Evolutionary conservation across 2,888 invertebrate species (phyloP).

Genomic region (Andrena dorsata): DNA sequence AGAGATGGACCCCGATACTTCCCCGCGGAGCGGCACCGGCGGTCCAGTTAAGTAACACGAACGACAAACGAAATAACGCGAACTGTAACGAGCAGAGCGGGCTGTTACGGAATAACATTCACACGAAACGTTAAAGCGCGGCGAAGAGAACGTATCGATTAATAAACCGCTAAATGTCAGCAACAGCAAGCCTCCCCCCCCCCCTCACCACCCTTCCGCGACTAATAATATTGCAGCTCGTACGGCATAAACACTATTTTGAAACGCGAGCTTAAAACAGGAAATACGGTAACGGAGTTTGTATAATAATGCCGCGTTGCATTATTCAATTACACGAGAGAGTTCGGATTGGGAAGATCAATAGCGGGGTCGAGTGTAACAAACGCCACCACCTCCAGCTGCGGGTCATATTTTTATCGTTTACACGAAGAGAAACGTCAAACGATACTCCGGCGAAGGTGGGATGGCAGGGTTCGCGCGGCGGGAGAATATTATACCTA

Average conservation of each 20-base stretch:
- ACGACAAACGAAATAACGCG: slow-evolving; percentile 48
- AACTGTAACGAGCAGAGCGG: slow-evolving; percentile 8
- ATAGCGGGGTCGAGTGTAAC: slow-evolving; percentile 47
- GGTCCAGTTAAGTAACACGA: slow-evolving; percentile 11
- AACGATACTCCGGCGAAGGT: slow-evolving; percentile 10
- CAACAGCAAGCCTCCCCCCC: slow-evolving; percentile 44
- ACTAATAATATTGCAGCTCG: slow-evolving; percentile 55
- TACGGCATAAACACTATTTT: slow-evolving; percentile 57
- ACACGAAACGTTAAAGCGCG: slow-evolving; percentile 54
- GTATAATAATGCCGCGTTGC: slow-evolving; percentile 55
- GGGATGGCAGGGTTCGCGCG: slow-evolving; percentile 17
- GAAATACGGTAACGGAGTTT: slow-evolving; percentile 53
- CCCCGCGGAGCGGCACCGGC: neutral
- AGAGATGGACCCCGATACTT: neutral
- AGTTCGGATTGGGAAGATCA: slow-evolving; percentile 42
- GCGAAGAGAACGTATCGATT: slow-evolving; percentile 56
- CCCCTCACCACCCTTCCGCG: neutral
- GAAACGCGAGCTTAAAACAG: slow-evolving; percentile 50
- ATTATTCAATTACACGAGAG: slow-evolving; percentile 58
- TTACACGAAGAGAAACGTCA: slow-evolving; percentile 27
- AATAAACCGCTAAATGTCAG: slow-evolving; percentile 65
- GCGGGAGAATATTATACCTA: slow-evolving; percentile 22
- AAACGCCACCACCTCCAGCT: slow-evolving; percentile 33
- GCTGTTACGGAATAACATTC: slow-evolving; percentile 52
- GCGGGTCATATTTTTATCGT: slow-evolving; percentile 48